These are phyloP conservation scores for Agonopterix subpropinquella DNA, from an alignment of 2,888 invertebrate genomes.

Conservation along the genomic window DNA sequence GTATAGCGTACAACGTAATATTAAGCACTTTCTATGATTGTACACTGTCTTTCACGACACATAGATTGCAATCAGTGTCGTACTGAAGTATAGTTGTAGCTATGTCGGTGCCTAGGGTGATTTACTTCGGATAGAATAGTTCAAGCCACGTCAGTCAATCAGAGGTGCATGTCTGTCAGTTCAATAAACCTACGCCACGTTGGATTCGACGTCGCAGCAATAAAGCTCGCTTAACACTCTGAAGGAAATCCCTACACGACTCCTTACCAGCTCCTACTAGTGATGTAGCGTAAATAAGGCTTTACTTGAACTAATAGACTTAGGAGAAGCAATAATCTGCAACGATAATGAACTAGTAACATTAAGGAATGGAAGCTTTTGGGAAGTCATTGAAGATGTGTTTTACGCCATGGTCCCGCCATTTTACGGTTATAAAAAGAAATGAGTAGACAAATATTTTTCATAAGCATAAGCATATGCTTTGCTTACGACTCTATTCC, in stretches of 20 bases:
- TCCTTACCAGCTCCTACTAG: constrained; percentile 6
- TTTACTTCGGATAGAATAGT: constrained; percentile 42
- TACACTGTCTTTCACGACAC: no score
- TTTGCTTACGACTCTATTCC: no score
- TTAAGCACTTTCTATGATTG: no score
- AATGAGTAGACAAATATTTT: no score
- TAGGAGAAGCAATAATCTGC: not conserved
- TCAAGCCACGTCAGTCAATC: constrained; percentile 60
- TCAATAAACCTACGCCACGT: constrained; percentile 53
- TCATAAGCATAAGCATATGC: no score
- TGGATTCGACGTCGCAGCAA: constrained; percentile 43
- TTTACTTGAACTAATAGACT: constrained; percentile 16
- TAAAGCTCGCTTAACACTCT: constrained; percentile 55
- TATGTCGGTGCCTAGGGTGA: constrained; percentile 23
- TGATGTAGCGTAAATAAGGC: constrained; percentile 34
- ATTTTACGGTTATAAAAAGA: no score
- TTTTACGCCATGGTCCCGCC: no score
- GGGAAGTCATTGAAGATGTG: no score
- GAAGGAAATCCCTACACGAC: constrained; percentile 42
- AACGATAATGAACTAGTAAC: not conserved
- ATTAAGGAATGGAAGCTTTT: not conserved
- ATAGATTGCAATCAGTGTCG: no score
- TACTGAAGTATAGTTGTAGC: no score
- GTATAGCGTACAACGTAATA: no score
- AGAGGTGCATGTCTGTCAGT: constrained; percentile 55